phyloP scores from a whole-genome alignment of 2,797 vertebrate species.

The Liparis tanakae region DNA sequence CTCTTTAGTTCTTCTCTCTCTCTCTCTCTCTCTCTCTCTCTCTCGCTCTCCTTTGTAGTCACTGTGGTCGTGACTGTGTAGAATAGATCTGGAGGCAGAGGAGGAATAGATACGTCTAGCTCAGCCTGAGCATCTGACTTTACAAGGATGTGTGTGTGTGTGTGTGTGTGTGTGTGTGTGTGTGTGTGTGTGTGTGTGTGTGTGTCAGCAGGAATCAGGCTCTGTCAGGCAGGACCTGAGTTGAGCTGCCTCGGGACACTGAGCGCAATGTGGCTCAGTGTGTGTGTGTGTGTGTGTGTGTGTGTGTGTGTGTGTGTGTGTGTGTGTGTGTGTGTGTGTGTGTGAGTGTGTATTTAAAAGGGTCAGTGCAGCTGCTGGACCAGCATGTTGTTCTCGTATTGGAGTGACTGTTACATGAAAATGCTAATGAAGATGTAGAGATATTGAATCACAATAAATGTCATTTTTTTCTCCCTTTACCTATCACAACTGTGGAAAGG shows the following conservation, averaged over 20 bases:
- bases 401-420: conserved; percentile 15
- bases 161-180: conserved; percentile 49
- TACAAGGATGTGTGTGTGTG: conserved; percentile 35
- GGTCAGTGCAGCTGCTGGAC: conserved; percentile 52
- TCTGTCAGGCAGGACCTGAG: conserved; percentile 71
- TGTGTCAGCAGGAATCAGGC: conserved; percentile 74
- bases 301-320: no score
- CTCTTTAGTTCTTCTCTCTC: conserved; percentile 21
- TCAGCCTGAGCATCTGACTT: conserved; percentile 55
- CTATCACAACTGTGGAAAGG: background rate
- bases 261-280: conserved; percentile 67
- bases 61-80: conserved; percentile 72
- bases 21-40: conserved; percentile 27
- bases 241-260: conserved; percentile 66
- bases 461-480: background rate
- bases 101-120: conserved; percentile 74
- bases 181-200: conserved; percentile 30
- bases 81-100: conserved; percentile 71
- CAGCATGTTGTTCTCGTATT: conserved; percentile 31
- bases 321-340: conserved; percentile 57
- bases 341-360: conserved; percentile 54
- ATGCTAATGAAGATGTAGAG: conserved; percentile 6
- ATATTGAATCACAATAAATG: background rate
- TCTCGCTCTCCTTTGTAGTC: conserved; percentile 65
- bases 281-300: conserved; percentile 57